phyloP scores from a whole-genome alignment of 2,113 vertebrate species.

The Sinocyclocheilus grahami region DNA sequence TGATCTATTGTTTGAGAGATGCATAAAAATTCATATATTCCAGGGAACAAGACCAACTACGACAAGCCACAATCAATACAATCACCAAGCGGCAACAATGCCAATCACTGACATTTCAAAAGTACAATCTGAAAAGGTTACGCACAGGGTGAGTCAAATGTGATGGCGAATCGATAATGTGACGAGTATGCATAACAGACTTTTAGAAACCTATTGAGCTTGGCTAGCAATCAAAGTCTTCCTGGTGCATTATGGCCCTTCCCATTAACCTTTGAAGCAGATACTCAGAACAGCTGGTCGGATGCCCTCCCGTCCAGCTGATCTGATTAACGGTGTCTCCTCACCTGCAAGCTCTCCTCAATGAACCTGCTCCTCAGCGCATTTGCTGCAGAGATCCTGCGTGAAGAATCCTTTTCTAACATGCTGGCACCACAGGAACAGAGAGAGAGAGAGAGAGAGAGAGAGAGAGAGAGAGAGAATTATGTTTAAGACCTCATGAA shows the following conservation, averaged over 20 bases:
- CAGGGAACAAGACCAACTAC: not conserved
- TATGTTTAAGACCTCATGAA: conserved; percentile 12
- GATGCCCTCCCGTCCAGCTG: not conserved
- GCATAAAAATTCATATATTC: conserved; percentile 15
- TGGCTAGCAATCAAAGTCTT: conserved; percentile 22
- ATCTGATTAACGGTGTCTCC: not conserved
- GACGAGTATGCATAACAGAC: conserved; percentile 34
- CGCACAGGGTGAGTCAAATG: not conserved
- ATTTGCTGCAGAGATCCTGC: conserved; percentile 78
- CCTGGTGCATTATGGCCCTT: not conserved
- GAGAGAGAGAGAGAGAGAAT: not conserved
- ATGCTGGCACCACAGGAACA: conserved; percentile 70
- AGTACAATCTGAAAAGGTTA: conserved; percentile 40
- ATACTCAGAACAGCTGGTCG: not conserved
- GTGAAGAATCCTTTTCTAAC: conserved; percentile 77
- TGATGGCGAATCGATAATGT: conserved; percentile 15
- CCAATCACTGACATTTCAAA: conserved; percentile 45
- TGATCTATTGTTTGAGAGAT: not conserved
- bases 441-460: not conserved
- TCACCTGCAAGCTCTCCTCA: conserved; percentile 57
- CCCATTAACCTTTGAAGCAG: conserved; percentile 37
- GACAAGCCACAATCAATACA: conserved; percentile 24
- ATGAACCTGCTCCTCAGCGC: conserved; percentile 76
- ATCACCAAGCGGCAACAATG: conserved; percentile 10
- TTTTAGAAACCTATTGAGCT: conserved; percentile 24